A percentile compares a stretch with the other conserved stretches of the same genome.
Conservation (phyloP, 1,140 invertebrate genomes). For the Platyura marginata region DNA sequence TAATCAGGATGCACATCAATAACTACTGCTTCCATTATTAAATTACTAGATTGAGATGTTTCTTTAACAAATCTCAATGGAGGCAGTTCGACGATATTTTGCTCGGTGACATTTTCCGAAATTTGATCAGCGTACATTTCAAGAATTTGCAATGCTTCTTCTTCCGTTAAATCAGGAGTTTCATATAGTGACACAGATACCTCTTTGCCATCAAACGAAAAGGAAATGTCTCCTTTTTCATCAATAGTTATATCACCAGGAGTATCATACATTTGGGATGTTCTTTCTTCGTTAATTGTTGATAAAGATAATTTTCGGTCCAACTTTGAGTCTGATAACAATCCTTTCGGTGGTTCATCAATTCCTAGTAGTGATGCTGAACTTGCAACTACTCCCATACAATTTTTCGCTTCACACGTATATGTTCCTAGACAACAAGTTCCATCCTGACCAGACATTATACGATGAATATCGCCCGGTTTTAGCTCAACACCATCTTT, state of each 20-base stretch:
- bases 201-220: slow-evolving; percentile 80
- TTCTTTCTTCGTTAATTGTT: slow-evolving; percentile 77
- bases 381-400: slow-evolving; percentile 77
- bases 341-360: slow-evolving; percentile 43
- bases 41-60: slow-evolving; percentile 66
- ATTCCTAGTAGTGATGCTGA: slow-evolving; percentile 74
- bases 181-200: slow-evolving; percentile 79
- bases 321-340: slow-evolving; percentile 26
- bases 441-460: slow-evolving; percentile 74
- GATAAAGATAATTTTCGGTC: slow-evolving; percentile 63
- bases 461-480: slow-evolving; percentile 77
- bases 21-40: slow-evolving; percentile 77
- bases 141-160: slow-evolving; percentile 76
- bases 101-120: slow-evolving; percentile 74
- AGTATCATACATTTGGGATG: slow-evolving; percentile 71
- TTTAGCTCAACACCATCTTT: slow-evolving; percentile 79
- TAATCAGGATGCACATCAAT: slow-evolving; percentile 79
- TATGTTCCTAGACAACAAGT: slow-evolving; percentile 83
- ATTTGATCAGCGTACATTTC: slow-evolving; percentile 88
- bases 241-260: slow-evolving; percentile 58
- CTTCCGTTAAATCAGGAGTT: slow-evolving; percentile 78
- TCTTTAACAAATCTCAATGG: slow-evolving; percentile 75
- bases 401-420: slow-evolving; percentile 82
- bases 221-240: slow-evolving; percentile 66
- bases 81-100: slow-evolving; percentile 73